Conservation (phyloP, 2,113 vertebrate species). For the Craseonycteris thonglongyai region DNA sequence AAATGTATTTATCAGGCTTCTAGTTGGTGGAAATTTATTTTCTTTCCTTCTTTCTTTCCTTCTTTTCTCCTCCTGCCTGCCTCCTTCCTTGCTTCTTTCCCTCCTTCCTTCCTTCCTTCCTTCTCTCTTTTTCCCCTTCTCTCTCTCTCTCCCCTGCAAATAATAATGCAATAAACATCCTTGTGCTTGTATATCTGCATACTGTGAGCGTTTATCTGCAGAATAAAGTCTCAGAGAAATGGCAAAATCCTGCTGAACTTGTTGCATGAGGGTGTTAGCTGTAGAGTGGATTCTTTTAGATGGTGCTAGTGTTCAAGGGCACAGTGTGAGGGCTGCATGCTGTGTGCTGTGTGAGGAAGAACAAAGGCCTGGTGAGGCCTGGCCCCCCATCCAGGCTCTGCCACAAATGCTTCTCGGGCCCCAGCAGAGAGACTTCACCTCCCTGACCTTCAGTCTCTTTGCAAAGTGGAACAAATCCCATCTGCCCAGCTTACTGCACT, state of each 20-base stretch:
- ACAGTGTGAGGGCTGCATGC: rapidly evolving
- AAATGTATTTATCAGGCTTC: background rate
- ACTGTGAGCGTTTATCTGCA: background rate
- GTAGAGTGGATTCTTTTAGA: background rate
- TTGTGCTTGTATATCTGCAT: background rate
- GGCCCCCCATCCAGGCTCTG: background rate
- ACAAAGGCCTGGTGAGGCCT: background rate
- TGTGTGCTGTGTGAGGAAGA: background rate
- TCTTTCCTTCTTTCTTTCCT: no score
- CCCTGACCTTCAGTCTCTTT: background rate
- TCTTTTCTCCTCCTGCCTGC: background rate
- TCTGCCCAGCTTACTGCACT: background rate
- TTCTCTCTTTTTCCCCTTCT: no score
- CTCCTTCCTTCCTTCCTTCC: no score
- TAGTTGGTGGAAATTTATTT: background rate
- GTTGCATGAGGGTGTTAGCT: background rate
- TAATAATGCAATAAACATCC: background rate
- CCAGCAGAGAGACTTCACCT: background rate
- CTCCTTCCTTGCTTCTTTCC: background rate
- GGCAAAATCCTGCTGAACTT: background rate
- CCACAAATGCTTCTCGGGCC: rapidly evolving
- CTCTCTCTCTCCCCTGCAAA: no score
- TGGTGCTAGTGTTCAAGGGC: background rate
- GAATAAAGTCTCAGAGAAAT: background rate
- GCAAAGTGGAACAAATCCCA: background rate